Base-by-base conservation (phyloP, 1,140 invertebrate species). In the Cherax destructor region DNA sequence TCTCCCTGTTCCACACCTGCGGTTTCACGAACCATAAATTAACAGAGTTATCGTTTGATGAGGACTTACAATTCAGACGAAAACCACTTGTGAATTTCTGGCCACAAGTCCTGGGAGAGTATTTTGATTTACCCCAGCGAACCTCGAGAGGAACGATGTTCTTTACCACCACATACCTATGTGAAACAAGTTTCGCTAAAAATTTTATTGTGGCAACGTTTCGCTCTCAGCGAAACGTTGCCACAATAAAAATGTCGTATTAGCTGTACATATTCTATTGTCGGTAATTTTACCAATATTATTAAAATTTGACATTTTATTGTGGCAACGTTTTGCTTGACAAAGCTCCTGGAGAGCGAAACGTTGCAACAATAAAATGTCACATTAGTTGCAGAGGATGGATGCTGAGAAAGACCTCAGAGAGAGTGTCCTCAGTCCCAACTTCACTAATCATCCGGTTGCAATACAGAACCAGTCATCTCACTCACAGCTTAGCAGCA, bases 11-110 rank as follows among this genome's bases (percentile, higher is more conserved):
- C 41, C 56, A 65, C 81, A 83, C 61, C 56, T 83, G 50, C 9
- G 52, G 61, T 47, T 83, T 30, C 50, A 65, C 13, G 81, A 83
- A 65, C 59, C 59, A 56, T 50, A 78, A 78, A 49, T 41, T 78
- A 47, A 5, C 47, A 41, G 77, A 78, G 16, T 47, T 78, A 49
- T 78, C 77, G 49, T 78, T 6, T 78, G 77, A 78, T 47, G 77
- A 41, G 49, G 77, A 78, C 77, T 78, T 16, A 80, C 78, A 80
- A 80, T 80, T 80, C 78, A 49, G n/a, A 50, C 78, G 50, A 80
- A 80, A 80, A 80, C 78, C 16, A 80, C 78, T 80, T 41, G 49
- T 50, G 81, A 56, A 83, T 83, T 83, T 83, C 56, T 83, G 81
- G 81, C 24, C 81, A 61, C 52, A 61, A 83, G 11, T 83, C 56